Conservation (phyloP, 2,113 vertebrate genomes). For the Copsychus sechellarum region DNA sequence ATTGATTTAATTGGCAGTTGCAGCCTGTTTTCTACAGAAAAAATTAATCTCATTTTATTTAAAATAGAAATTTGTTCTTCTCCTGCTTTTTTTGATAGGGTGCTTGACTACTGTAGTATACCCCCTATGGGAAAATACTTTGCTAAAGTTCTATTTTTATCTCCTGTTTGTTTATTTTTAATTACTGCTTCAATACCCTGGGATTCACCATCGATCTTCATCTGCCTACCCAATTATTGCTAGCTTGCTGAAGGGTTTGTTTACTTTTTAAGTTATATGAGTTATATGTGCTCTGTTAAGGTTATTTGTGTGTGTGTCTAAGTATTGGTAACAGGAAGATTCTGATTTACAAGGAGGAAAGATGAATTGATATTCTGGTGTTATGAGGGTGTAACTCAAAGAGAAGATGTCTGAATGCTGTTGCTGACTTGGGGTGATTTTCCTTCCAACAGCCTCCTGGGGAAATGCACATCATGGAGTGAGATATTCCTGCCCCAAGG, state of each 20-base stretch:
- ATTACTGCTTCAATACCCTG: constrained; percentile 47
- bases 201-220: constrained; percentile 53
- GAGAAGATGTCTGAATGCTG: neutral
- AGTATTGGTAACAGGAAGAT: neutral
- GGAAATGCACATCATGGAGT: neutral
- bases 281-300: constrained; percentile 7
- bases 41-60: constrained; percentile 1
- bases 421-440: neutral
- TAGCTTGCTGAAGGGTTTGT: constrained; percentile 42
- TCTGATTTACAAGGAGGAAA: neutral
- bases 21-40: neutral
- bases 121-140: constrained; percentile 37
- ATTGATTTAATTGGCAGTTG: neutral
- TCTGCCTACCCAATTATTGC: constrained; percentile 55
- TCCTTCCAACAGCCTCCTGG: neutral
- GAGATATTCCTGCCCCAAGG: constrained; percentile 41
- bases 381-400: neutral
- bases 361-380: neutral
- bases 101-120: constrained; percentile 4
- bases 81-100: constrained; percentile 19
- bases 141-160: constrained; percentile 56
- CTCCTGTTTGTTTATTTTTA: constrained; percentile 67
- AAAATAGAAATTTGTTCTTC: constrained; percentile 26
- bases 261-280: constrained; percentile 42
- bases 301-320: neutral